These are phyloP conservation scores for Drosophila serrata DNA, from an alignment of 1,140 invertebrate species.

Conservation along the genomic window DNA sequence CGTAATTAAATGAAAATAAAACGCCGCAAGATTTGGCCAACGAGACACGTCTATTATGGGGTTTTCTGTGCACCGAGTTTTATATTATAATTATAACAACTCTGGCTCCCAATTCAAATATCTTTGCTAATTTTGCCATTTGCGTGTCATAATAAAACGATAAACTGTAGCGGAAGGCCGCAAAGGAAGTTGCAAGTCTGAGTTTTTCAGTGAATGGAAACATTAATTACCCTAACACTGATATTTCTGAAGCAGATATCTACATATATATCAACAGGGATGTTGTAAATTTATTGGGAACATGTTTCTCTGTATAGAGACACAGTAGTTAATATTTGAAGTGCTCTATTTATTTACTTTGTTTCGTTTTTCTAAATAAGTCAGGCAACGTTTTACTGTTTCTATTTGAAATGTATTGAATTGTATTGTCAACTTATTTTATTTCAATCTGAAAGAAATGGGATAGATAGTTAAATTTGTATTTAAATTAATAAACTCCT, in stretches of 20 bases:
- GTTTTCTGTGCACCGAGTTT: constrained; percentile 13
- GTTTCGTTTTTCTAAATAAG: not conserved
- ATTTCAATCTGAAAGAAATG: too few relatives aligned
- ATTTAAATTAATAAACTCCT: not conserved
- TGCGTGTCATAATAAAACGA: constrained; percentile 73
- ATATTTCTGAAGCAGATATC: not conserved
- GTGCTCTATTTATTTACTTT: not conserved
- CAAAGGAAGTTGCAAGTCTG: constrained; percentile 33
- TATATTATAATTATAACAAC: constrained; percentile 69
- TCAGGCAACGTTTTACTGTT: too few relatives aligned
- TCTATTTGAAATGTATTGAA: too few relatives aligned
- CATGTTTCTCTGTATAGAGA: not conserved
- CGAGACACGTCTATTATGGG: constrained; percentile 65
- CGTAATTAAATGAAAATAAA: constrained; percentile 84
- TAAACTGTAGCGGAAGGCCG: constrained; percentile 59
- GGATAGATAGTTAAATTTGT: too few relatives aligned
- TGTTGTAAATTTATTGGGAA: not conserved
- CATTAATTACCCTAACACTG: constrained; percentile 12
- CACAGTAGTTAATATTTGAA: not conserved
- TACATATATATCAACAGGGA: too few relatives aligned
- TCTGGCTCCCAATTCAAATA: constrained; percentile 28
- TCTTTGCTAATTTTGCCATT: constrained; percentile 76
- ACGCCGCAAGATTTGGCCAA: constrained; percentile 73
- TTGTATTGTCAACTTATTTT: too few relatives aligned
- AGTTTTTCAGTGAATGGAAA: constrained; percentile 5